Evolutionary conservation across 2,888 invertebrate genomes (phyloP), one percentile per base, ranked within the genome.

Genomic region (Apamea crenata): DNA sequence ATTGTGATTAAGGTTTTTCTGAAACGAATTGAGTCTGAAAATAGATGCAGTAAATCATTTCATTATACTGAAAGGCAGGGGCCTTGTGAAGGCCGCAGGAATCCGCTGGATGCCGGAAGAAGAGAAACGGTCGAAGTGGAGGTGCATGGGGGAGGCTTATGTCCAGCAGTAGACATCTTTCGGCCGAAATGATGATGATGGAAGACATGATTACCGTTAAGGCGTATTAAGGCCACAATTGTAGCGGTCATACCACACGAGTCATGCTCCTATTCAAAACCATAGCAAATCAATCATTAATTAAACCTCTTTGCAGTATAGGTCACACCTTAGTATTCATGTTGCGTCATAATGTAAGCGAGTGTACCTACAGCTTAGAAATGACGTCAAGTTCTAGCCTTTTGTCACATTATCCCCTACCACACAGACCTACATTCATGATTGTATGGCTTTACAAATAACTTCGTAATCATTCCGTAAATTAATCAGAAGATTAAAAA

Each of bases 341-440:
- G 69, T 69, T 85, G 83, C 82, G 83, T 87, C 82, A 79, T 76
- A 78, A 16, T 74, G 59, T 78, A 50, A 69, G 67, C 63, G 40
- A 72, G 53, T 59, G 61, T 75, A 80, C 71, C 76, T 78, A 76
- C 36, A 78, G 77, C 69, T 66, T 81, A 69, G 68, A 84, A 74
- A 82, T 89, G 82, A 89, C 87, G 89, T 88, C 88, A 88, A 77
- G 40, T 65, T 59, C 70, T 82, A 87, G 72, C 73, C 68, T 79
- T 72, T 69, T 81, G 76, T 77, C 67, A 77, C 73, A 25, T 77
- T 25, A 80, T 74, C 86, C 83, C 82, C 73, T 87, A 85, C 83
- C 71, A 71, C 56, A 71, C 18, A 36, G 36, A 8, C 8, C 1
- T 4, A 18, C 36, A 56, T 56, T 36, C 6, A 18, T 71, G 36